Percentiles rank a stretch among this genome's conserved stretches.
phyloP scores from a whole-genome alignment of 2,888 invertebrate species.

The Anthrax anthrax region DNA sequence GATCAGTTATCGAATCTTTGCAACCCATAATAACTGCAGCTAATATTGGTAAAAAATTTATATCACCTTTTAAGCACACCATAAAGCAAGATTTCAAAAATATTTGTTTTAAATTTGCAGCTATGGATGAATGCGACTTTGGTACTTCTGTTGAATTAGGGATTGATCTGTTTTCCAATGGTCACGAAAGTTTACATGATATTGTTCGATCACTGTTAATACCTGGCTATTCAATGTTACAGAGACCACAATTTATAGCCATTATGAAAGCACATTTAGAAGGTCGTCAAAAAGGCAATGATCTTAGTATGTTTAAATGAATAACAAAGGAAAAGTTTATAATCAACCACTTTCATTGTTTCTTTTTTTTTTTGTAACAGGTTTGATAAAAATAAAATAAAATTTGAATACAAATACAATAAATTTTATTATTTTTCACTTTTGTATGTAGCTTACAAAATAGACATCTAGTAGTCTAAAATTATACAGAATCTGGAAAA shows the following conservation, averaged over 20 bases:
- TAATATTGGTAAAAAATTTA: slow-evolving; percentile 40
- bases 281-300: slow-evolving; percentile 44
- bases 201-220: slow-evolving; percentile 49
- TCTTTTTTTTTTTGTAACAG: no score
- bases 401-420: no score
- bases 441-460: no score
- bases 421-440: no score
- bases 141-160: slow-evolving; percentile 85
- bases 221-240: slow-evolving; percentile 61
- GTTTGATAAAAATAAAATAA: no score
- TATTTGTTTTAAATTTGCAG: slow-evolving; percentile 33
- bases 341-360: no score
- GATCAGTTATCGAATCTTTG: slow-evolving; percentile 48
- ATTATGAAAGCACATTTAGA: slow-evolving; percentile 65
- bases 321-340: no score
- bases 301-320: slow-evolving; percentile 36
- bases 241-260: slow-evolving; percentile 53
- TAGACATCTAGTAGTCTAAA: no score
- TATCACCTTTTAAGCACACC: no score
- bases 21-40: slow-evolving; percentile 72
- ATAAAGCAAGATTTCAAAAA: no score
- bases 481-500: no score
- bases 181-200: slow-evolving; percentile 50
- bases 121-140: slow-evolving; percentile 89
- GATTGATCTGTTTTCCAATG: slow-evolving; percentile 68